Conservation (phyloP, 30 jellyfish, hydroid and myxozoan genomes). For the Hydractinia echinata region DNA sequence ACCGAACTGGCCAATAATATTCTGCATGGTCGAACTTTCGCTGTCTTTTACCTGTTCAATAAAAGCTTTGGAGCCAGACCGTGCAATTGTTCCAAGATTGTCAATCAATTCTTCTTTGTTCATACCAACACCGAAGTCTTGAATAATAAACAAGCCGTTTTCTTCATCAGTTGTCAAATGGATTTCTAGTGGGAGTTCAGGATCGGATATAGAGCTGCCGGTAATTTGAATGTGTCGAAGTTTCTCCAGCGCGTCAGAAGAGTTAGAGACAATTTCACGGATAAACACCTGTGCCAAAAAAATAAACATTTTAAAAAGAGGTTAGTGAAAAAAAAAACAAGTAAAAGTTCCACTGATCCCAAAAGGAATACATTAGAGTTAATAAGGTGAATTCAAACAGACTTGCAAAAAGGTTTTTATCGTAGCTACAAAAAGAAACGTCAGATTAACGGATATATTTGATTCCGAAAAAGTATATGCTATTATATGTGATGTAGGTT, state of each 20-base stretch:
- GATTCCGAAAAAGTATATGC: too few species aligned
- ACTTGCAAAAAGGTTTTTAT: too few species aligned
- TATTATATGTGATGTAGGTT: too few species aligned
- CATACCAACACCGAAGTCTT: slow-evolving; percentile 93
- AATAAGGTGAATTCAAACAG: too few species aligned
- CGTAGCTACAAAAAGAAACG: too few species aligned
- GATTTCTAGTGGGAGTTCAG: slow-evolving; percentile 73
- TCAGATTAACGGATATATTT: too few species aligned
- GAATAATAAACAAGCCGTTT: slow-evolving; percentile 68
- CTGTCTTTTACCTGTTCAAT: slow-evolving; percentile 49
- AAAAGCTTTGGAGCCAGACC: slow-evolving; percentile 87
- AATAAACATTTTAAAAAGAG: not conserved
- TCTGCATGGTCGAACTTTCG: slow-evolving; percentile 39
- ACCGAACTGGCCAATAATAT: slow-evolving; percentile 91
- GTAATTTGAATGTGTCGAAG: slow-evolving; percentile 73
- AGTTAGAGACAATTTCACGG: slow-evolving; percentile 81
- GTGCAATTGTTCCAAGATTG: slow-evolving; percentile 86
- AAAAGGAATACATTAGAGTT: too few species aligned
- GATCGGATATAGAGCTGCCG: slow-evolving; percentile 59
- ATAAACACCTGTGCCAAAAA: slow-evolving; percentile 55
- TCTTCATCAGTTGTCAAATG: slow-evolving; percentile 90
- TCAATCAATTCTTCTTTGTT: slow-evolving; percentile 66
- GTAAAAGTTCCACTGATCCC: not conserved
- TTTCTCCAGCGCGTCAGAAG: slow-evolving; percentile 90
- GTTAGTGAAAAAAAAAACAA: not conserved